Conservation (phyloP, 2,888 invertebrate species). For the Dicranocentrus wangi region DNA sequence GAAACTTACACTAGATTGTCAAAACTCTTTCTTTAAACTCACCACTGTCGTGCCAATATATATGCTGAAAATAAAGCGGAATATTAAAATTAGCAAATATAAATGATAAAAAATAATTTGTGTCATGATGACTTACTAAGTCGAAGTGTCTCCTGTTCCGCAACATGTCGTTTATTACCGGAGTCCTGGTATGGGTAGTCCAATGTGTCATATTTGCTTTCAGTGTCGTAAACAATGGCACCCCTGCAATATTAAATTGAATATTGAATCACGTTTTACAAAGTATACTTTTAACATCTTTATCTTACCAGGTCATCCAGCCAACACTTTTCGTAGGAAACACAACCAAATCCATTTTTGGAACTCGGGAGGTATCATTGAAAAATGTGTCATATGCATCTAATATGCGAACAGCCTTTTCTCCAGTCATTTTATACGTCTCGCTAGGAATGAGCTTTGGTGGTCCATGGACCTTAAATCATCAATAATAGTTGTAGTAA, state of each 20-base stretch:
- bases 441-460: too few relatives aligned
- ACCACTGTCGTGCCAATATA: neutral
- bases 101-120: neutral
- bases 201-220: neutral
- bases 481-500: too few relatives aligned
- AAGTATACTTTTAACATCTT: neutral
- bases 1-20: neutral
- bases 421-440: too few relatives aligned
- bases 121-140: neutral
- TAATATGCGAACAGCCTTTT: neutral
- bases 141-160: neutral
- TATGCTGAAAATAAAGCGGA: neutral
- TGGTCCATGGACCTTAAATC: too few relatives aligned
- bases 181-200: neutral
- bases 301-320: neutral
- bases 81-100: too few relatives aligned
- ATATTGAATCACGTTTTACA: neutral
- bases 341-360: constrained; percentile 12
- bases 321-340: neutral
- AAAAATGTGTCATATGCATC: neutral
- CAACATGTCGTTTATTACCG: neutral
- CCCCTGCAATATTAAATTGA: neutral
- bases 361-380: neutral
- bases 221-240: neutral
- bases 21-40: neutral